phyloP scores from a whole-genome alignment of 2,113 vertebrate species.

The Hydropotes inermis region DNA sequence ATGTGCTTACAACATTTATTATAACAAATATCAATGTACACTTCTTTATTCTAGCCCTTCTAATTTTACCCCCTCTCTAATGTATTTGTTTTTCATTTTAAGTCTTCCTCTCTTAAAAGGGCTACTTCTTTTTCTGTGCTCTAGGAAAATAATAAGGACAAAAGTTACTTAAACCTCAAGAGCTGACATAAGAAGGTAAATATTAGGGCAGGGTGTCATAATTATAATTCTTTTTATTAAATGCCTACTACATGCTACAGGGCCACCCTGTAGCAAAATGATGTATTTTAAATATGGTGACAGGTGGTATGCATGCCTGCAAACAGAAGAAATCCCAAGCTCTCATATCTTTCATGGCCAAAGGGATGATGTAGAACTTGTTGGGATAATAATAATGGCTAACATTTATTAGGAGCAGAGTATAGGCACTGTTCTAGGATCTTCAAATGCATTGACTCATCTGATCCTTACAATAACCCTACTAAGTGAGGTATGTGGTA shows the following conservation, averaged over 20 bases:
- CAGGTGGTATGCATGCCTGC: not conserved
- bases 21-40: not conserved
- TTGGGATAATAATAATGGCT: not conserved
- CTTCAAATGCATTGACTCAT: not conserved
- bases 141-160: conserved; percentile 1
- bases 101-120: not conserved
- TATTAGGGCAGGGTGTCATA: not conserved
- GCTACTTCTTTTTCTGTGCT: not conserved
- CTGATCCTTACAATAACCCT: not conserved
- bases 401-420: not conserved
- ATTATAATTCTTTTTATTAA: conserved; percentile 20
- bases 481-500: not conserved
- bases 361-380: conserved; percentile 20
- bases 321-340: conserved; percentile 15
- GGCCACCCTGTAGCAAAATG: conserved; percentile 10
- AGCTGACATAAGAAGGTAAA: not conserved
- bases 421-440: not conserved
- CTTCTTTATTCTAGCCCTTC: not conserved
- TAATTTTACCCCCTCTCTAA: not conserved
- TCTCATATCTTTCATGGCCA: not conserved
- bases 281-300: not conserved
- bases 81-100: not conserved
- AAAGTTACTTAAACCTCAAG: not conserved
- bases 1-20: not conserved
- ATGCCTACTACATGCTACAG: not conserved